These are phyloP conservation scores for Zaprionus lineosus DNA, from an alignment of 2,888 invertebrate genomes.

Conservation along the genomic window DNA sequence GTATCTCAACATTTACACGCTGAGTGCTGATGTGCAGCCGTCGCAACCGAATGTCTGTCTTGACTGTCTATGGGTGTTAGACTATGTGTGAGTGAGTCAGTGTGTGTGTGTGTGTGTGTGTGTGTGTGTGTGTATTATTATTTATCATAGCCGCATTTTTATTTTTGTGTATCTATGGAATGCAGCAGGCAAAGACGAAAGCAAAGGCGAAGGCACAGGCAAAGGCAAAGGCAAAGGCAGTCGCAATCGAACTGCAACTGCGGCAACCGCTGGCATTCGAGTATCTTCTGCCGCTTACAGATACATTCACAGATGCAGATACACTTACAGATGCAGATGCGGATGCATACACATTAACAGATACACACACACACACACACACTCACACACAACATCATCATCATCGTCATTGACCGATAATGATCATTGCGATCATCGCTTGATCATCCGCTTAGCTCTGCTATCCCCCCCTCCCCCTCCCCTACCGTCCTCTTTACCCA, in stretches of 20 bases:
- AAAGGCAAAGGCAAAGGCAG: slow-evolving; percentile 19
- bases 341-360: slow-evolving; percentile 42
- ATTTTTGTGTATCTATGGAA: slow-evolving; percentile 80
- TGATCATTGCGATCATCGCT: slow-evolving; percentile 46
- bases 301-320: slow-evolving; percentile 16
- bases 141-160: slow-evolving; percentile 78
- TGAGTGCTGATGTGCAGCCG: slow-evolving; percentile 33
- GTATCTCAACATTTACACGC: slow-evolving; percentile 57
- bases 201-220: slow-evolving; percentile 19
- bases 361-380: slow-evolving; percentile 66
- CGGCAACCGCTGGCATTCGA: slow-evolving; percentile 55
- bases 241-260: slow-evolving; percentile 36
- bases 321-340: slow-evolving; percentile 18
- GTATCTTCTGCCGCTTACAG: slow-evolving; percentile 52
- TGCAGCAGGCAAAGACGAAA: slow-evolving; percentile 44
- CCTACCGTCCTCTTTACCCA: slow-evolving; percentile 26
- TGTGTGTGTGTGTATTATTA: slow-evolving; percentile 57
- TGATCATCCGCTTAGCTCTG: background rate
- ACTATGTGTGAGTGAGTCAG: slow-evolving; percentile 3
- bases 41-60: slow-evolving; percentile 25
- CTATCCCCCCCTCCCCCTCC: background rate
- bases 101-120: slow-evolving; percentile 9
- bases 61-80: slow-evolving; percentile 12
- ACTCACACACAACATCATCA: slow-evolving; percentile 67
- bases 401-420: slow-evolving; percentile 60